Conservation (phyloP, 2,797 vertebrate genomes). For the Tympanoctomys barrerae region DNA sequence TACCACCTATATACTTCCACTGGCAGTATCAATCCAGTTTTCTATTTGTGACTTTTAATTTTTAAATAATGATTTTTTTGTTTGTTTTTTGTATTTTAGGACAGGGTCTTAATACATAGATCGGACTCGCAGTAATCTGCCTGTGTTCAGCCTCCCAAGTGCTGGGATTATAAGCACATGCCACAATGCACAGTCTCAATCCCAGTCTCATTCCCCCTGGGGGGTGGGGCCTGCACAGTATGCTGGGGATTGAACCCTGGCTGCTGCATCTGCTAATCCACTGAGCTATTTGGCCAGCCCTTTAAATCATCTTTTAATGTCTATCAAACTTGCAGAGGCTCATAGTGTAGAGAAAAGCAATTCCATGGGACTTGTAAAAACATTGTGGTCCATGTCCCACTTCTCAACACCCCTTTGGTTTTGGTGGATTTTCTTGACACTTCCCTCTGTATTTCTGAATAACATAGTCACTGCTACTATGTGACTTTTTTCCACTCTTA, state of each 20-base stretch:
- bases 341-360: not conserved
- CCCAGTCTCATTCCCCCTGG: too few relatives aligned
- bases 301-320: too few relatives aligned
- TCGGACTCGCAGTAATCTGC: too few relatives aligned
- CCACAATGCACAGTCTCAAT: too few relatives aligned
- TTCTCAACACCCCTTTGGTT: not conserved
- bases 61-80: not conserved
- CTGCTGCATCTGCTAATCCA: too few relatives aligned
- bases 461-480: not conserved
- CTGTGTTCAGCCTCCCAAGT: too few relatives aligned
- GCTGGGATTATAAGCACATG: too few relatives aligned
- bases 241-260: too few relatives aligned
- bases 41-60: constrained; percentile 21
- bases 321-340: not conserved
- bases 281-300: too few relatives aligned
- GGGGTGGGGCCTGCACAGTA: too few relatives aligned
- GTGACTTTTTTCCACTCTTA: not conserved
- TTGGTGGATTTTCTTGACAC: not conserved
- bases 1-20: not conserved
- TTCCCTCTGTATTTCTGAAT: not conserved
- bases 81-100: too few relatives aligned
- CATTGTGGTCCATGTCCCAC: not conserved
- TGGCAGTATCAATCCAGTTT: not conserved
- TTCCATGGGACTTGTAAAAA: not conserved
- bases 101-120: too few relatives aligned